Conservation (phyloP, 2,797 vertebrate species). For the Ateles fusciceps region DNA sequence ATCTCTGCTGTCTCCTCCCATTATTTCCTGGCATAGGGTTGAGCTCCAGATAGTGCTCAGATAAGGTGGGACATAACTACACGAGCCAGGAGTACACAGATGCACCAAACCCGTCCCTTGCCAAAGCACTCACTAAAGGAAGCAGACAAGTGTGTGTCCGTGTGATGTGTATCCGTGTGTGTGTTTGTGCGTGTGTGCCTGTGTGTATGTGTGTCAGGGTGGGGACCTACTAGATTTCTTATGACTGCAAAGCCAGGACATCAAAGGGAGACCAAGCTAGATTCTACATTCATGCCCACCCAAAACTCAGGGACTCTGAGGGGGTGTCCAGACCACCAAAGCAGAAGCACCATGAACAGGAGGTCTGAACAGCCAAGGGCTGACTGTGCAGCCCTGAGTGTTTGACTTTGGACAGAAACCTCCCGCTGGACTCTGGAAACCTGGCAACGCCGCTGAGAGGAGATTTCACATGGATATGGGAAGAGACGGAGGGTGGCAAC, state of each 20-base stretch:
- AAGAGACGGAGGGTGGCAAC: background rate
- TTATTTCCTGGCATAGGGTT: background rate
- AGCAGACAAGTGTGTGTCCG: background rate
- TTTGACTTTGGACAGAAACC: background rate
- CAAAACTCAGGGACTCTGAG: background rate
- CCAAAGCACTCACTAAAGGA: background rate
- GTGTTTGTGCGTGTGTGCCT: too few relatives aligned
- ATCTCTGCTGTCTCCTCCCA: background rate
- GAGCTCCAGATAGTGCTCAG: background rate
- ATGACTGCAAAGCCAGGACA: background rate
- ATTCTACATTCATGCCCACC: background rate
- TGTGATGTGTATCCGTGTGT: background rate
- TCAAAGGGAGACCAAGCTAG: background rate
- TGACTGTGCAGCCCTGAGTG: background rate
- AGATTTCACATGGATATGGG: background rate
- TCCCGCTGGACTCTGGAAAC: background rate
- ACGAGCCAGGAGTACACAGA: background rate
- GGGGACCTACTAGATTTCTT: background rate
- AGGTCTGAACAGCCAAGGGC: background rate
- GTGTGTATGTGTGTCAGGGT: background rate
- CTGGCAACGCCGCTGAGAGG: background rate
- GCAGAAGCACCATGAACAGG: background rate
- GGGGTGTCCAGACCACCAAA: background rate
- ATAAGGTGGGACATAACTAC: background rate
- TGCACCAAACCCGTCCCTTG: background rate